Percentiles rank a stretch among this genome's conserved stretches.
phyloP scores from a whole-genome alignment of 2,113 vertebrate genomes.

The Smithornis capensis region DNA sequence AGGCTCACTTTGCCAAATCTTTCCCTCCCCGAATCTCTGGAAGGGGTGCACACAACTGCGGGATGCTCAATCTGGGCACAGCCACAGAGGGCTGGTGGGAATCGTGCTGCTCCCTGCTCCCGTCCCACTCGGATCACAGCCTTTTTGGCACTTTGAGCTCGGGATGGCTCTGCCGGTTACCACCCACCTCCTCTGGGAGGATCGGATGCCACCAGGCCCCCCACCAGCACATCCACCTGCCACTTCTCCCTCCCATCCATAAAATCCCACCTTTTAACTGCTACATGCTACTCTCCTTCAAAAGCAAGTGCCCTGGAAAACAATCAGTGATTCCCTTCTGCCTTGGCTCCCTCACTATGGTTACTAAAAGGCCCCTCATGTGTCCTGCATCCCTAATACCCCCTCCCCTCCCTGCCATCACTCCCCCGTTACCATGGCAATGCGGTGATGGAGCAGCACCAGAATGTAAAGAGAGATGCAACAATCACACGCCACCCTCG shows the following conservation, averaged over 20 bases:
- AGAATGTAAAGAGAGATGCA: not conserved
- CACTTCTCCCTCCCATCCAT: not conserved
- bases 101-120: not conserved
- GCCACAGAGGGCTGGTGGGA: not conserved
- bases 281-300: not conserved
- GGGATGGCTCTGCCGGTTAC: not conserved
- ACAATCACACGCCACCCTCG: not conserved
- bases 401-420: not conserved
- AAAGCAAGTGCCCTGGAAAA: not conserved
- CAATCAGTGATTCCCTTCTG: conserved; percentile 7
- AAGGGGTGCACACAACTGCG: accelerated
- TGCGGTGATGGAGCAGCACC: conserved; percentile 9
- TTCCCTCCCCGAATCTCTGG: not conserved
- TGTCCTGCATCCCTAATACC: not conserved
- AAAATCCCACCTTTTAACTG: not conserved
- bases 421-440: conserved; percentile 58
- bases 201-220: not conserved
- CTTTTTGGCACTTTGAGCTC: not conserved
- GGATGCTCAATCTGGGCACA: not conserved
- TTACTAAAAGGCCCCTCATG: conserved; percentile 46
- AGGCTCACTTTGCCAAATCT: not conserved
- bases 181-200: accelerated
- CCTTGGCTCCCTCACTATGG: conserved; percentile 36
- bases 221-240: not conserved
- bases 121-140: not conserved